These are phyloP conservation scores for Zonitis immaculata DNA, from an alignment of 2,888 invertebrate species.

Conservation along the genomic window DNA sequence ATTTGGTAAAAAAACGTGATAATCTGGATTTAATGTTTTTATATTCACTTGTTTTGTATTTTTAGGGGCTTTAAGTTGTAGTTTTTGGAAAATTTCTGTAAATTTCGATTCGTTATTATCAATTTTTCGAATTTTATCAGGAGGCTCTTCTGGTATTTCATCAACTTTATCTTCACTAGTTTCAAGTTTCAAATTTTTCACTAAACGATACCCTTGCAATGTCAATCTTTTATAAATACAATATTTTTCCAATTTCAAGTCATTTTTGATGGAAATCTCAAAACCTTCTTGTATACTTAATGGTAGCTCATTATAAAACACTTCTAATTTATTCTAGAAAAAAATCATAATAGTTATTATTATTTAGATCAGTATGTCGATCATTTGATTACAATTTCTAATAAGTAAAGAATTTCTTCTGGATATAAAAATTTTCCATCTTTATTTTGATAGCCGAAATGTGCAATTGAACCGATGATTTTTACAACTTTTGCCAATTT, in stretches of 20 bases:
- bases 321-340: slow-evolving; percentile 60
- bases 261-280: slow-evolving; percentile 47
- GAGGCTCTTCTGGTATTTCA: neutral
- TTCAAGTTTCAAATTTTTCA: slow-evolving; percentile 13
- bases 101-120: slow-evolving; percentile 28
- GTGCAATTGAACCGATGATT: slow-evolving; percentile 30
- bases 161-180: slow-evolving; percentile 1
- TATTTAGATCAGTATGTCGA: neutral
- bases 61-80: neutral
- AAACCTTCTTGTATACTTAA: slow-evolving; percentile 66
- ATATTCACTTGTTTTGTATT: neutral
- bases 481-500: slow-evolving; percentile 34
- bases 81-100: slow-evolving; percentile 1
- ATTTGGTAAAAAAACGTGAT: slow-evolving; percentile 31
- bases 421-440: slow-evolving; percentile 50
- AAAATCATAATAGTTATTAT: slow-evolving; percentile 17
- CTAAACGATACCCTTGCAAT: slow-evolving; percentile 33
- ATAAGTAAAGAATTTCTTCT: slow-evolving; percentile 61
- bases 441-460: slow-evolving; percentile 41
- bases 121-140: slow-evolving; percentile 22
- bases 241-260: slow-evolving; percentile 31
- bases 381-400: slow-evolving; percentile 58
- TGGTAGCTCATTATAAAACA: slow-evolving; percentile 54
- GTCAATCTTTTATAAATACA: slow-evolving; percentile 36
- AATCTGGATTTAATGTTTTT: slow-evolving; percentile 23